phyloP scores from a whole-genome alignment of 2,888 invertebrate species.

The Synergus umbraculus region DNA sequence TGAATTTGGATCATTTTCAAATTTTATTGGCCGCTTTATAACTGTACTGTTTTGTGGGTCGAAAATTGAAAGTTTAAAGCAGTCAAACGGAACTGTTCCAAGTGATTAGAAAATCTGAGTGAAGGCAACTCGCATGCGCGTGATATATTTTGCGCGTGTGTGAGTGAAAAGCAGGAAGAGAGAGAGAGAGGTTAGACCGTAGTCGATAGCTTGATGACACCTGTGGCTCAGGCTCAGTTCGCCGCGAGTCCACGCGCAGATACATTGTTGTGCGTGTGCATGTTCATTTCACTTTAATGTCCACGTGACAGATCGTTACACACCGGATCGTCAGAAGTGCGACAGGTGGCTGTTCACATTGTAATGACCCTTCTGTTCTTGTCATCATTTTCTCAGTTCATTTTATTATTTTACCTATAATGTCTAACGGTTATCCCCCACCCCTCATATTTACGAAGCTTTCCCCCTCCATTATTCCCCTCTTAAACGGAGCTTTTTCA shows the following conservation, averaged over 20 bases:
- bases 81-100: neutral
- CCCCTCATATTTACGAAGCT: slow-evolving; percentile 7
- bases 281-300: slow-evolving; percentile 57
- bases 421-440: slow-evolving; percentile 29
- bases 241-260: slow-evolving; percentile 73
- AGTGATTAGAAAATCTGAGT: slow-evolving; percentile 30
- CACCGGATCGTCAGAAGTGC: slow-evolving; percentile 49
- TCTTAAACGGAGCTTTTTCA: neutral
- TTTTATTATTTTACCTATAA: slow-evolving; percentile 44
- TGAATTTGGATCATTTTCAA: no score
- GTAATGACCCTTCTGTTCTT: neutral
- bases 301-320: slow-evolving; percentile 61
- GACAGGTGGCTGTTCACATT: slow-evolving; percentile 48
- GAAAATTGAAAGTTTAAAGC: neutral
- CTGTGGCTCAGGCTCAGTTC: slow-evolving; percentile 74
- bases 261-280: slow-evolving; percentile 58
- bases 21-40: no score
- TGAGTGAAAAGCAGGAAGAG: slow-evolving; percentile 47
- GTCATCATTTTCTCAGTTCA: neutral
- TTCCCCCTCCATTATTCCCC: neutral
- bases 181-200: slow-evolving; percentile 23
- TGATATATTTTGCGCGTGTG: slow-evolving; percentile 35
- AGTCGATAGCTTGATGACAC: slow-evolving; percentile 70
- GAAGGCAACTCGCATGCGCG: slow-evolving; percentile 45
- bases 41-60: no score